Evolutionary conservation across 2,797 vertebrate species (phyloP).

Genomic region (Peromyscus attwateri): DNA sequence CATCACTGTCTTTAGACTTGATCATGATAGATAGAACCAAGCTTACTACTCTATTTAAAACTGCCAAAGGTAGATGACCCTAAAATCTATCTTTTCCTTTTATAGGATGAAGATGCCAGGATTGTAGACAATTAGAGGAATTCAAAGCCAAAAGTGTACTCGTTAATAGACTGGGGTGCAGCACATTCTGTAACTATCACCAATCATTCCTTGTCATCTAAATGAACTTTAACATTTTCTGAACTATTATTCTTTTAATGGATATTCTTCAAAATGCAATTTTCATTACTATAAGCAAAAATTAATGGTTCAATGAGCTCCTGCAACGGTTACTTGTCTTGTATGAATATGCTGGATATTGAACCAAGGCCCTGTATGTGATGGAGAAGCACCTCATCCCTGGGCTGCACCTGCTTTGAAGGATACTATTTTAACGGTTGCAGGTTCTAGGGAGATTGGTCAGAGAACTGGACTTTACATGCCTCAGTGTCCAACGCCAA

Average conservation of each 20-base stretch:
- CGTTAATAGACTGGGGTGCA: background rate
- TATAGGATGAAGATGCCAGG: background rate
- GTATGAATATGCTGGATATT: background rate
- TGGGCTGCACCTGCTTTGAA: background rate
- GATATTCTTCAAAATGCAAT: background rate
- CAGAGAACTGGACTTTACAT: background rate
- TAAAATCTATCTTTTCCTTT: background rate
- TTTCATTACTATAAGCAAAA: background rate
- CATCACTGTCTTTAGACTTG: background rate
- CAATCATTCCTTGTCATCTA: background rate
- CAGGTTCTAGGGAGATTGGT: background rate
- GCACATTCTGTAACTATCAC: background rate
- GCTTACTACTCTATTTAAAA: background rate
- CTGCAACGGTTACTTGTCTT: background rate
- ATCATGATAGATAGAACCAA: background rate
- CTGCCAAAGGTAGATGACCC: background rate
- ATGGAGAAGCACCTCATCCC: background rate
- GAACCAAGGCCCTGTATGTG: background rate
- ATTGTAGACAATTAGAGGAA: background rate
- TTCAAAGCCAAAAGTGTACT: background rate
- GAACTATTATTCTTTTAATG: background rate
- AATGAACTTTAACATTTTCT: background rate
- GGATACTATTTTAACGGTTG: background rate
- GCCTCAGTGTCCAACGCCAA: background rate
- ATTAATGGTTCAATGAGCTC: background rate